Conservation (phyloP, 2,888 invertebrate genomes). For the Pherbina coryleti region DNA sequence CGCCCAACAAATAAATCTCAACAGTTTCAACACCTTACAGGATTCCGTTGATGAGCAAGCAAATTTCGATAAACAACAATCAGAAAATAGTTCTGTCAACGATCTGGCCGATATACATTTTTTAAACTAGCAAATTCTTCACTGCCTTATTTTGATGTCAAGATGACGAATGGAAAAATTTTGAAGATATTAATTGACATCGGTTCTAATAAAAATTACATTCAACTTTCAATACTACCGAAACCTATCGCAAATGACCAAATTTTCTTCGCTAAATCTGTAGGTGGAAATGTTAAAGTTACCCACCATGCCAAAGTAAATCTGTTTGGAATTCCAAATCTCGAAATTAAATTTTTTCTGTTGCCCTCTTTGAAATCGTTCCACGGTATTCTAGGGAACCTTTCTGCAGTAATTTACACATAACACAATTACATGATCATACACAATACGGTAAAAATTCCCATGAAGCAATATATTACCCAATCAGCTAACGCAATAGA, state of each 20-base stretch:
- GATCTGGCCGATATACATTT: constrained; percentile 11
- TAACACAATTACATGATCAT: constrained; percentile 11
- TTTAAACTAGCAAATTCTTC: constrained; percentile 20
- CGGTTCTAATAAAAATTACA: constrained; percentile 34
- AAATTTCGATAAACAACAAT: too few species aligned
- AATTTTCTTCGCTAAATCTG: not conserved
- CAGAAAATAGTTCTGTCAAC: not conserved
- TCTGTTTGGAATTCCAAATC: not conserved
- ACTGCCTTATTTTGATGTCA: constrained; percentile 15
- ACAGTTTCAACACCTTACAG: not conserved
- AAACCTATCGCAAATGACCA: not conserved
- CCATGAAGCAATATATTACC: constrained; percentile 11
- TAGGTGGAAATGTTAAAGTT: not conserved
- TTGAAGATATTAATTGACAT: constrained; percentile 21
- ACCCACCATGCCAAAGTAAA: constrained; percentile 21
- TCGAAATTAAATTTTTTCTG: constrained; percentile 37
- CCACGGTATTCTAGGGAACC: constrained; percentile 38
- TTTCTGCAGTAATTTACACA: constrained; percentile 10
- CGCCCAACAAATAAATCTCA: not conserved
- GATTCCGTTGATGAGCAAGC: too few species aligned
- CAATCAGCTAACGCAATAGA: constrained; percentile 26
- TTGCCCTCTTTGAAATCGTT: constrained; percentile 32
- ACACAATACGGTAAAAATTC: constrained; percentile 20
- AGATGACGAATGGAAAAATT: not conserved
- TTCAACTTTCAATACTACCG: constrained; percentile 1